Evolutionary conservation across 2,797 vertebrate genomes (phyloP), one percentile per base, ranked within the genome.

Genomic region (Myiothlypis coronata): DNA sequence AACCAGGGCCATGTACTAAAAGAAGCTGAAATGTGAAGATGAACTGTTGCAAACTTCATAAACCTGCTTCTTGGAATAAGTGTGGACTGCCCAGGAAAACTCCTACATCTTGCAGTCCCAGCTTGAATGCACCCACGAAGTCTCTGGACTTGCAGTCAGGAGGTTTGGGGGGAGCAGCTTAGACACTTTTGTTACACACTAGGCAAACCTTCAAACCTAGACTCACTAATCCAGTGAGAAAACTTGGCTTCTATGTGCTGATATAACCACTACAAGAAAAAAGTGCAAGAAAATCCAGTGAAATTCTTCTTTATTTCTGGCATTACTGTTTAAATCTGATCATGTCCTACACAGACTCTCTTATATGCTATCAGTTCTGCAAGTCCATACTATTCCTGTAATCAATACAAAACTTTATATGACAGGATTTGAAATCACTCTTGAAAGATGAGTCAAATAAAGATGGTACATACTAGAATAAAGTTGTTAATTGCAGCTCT

Each of bases 61-160:
- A 21, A 55, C 3, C 7, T 78, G 8, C 34, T 41, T 53, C 30
- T 39, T 50, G 39, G 17, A 17, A 9, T 49, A 43, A 69, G 3
- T 7, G 12, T 34, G 18, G 30, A 43, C 24, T 78, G 11, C 5
- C 37, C 20, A 15, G 34, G 9, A 64, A 60, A 68, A 53, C 13
- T 43, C 5, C 23, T 50, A 11, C 8, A 1, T 0, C 7, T 52
- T 19, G 23, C 8, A 53, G 1, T 65, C 4, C n/a, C 12, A 34
- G 2, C 7, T 56, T 85, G 57, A 71, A 49, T 11, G 7, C 2
- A 27, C 3, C 23, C 11, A 7, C 39, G 32, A 64, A 75, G 12
- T 27, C 41, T 26, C 6, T 19, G 18, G 6, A 26, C 8, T 27
- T 78, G 30, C 6, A 70, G 19, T 43, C 30, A 18, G 21, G 5